Evolutionary conservation across 2,113 vertebrate species (phyloP), one percentile per base, ranked within the genome.

Genomic region (Ovibos moschatus): DNA sequence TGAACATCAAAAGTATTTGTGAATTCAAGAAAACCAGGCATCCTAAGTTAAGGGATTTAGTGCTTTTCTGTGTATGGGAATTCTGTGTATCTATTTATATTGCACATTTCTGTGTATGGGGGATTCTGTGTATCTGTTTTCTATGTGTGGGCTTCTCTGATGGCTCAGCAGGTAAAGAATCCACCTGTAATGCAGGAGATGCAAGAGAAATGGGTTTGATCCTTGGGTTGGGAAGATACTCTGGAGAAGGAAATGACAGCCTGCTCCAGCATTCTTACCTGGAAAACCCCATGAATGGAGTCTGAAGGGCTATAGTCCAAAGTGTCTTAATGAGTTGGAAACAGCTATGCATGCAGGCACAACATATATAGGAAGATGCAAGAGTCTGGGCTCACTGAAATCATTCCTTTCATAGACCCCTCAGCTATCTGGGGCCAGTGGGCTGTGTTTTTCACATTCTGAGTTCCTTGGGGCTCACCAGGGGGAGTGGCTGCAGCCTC

Each of bases 321-420:
- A 23, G 67, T 36, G 19, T 40, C 0, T 0, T 23, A 71, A 23
- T 2, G n/a, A 71, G 67, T 23, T 71, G n/a, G 67, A 71, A 36
- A 71, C 10, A 19, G n/a, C 67, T 71, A 23, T 6, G 10, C 67
- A 71, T 1, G 0, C 19, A 71, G 67, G 67, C 67, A 71, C 19
- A 71, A 5, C 23, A 27, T 76, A 27, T 27, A 2, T 76, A 25
- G 36, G 36, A 43, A 76, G 36, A 7, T 27, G 36, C 36, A 43
- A 25, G n/a, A 76, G 36, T 43, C 71, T 27, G 36, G 71, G 36
- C 36, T 76, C 36, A 14, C 21, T 27, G 12, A 14, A 43, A 76
- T 76, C 6, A 43, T 14, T 76, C 36, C 21, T 76, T 43, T 43
- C 36, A 25, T 43, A 76, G 36, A 27, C 17, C 19, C 23, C 71